Evolutionary conservation across 2,888 invertebrate genomes (phyloP), one percentile per base, ranked within the genome.

Genomic region (Chrysomela aeneicollis): DNA sequence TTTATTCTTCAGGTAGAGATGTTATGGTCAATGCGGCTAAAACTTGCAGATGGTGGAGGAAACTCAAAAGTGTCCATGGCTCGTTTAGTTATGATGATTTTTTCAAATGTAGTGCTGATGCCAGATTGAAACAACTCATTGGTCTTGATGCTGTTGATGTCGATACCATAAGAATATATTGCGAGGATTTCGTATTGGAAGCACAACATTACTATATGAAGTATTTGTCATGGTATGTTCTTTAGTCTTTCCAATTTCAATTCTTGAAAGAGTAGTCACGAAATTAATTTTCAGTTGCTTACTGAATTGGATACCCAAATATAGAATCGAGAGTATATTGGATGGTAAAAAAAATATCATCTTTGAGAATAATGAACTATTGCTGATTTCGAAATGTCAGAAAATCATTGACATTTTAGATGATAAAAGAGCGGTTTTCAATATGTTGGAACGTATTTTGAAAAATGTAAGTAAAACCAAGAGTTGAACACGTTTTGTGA

Each of bases 281-380:
- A 35, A 10, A 10, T 35, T 35, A 35, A 35, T 60, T 63, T 66
- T 47, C 50, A 73, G 73, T 35, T 60, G 57, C 21, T 52, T 74
- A 18, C n/a, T 69, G 49, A 79, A 81, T 17, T 87, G 86, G 86
- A 79, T 82, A 69, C 85, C 85, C 0, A 72, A 76, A 10, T 81
- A 80, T 68, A 76, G 77, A 61, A 68, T 78, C 9, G 66, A 67
- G 18, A 68, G 63, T n/a, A 72, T 74, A 69, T 49, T 71, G n/a
- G 61, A 68, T 26, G 78, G 77, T 10, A 72, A 74, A 63, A 75
- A 69, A 62, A 68, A 49, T 21, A 63, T 79, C 9, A 47, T 72
- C 1, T 63, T 77, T n/a, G 73, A 70, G 62, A 74, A 73, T 63
- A 63, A 74, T n/a, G 71, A 74, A 61, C 67, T 75, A 22, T 71